These are phyloP conservation scores for Heliconius aoede DNA, from an alignment of 2,888 invertebrate species.

Conservation along the genomic window DNA sequence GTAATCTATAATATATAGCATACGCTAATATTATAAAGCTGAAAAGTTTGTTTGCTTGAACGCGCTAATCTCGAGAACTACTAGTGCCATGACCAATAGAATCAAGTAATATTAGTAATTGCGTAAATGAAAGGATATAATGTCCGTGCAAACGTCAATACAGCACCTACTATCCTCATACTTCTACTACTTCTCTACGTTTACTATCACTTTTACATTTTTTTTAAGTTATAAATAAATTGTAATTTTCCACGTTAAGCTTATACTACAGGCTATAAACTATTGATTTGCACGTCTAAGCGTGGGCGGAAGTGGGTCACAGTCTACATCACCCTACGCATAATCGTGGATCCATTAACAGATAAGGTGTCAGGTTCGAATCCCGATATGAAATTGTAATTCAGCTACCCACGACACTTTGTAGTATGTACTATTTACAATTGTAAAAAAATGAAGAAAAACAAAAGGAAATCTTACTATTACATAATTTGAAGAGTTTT, in stretches of 20 bases:
- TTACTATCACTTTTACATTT: not conserved
- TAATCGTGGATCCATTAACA: conserved; percentile 40
- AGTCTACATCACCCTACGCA: conserved; percentile 34
- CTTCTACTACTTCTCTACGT: too few relatives aligned
- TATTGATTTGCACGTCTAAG: conserved; percentile 25
- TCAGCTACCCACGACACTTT: conserved; percentile 18
- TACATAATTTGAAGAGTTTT: too few relatives aligned
- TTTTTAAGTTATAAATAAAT: not conserved
- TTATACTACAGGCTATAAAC: conserved; percentile 16
- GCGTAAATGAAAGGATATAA: too few relatives aligned
- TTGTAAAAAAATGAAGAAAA: too few relatives aligned
- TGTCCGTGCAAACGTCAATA: too few relatives aligned
- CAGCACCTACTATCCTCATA: not conserved
- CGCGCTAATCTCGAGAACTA: too few relatives aligned
- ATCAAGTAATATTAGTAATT: too few relatives aligned
- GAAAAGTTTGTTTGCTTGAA: too few relatives aligned
- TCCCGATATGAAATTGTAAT: conserved; percentile 16
- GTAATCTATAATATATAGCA: too few relatives aligned
- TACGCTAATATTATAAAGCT: too few relatives aligned
- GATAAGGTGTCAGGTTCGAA: conserved; percentile 37
- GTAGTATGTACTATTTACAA: not conserved
- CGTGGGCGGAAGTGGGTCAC: conserved; percentile 42
- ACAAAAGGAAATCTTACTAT: too few relatives aligned
- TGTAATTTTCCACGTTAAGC: not conserved
- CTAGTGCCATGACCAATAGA: too few relatives aligned